Base-by-base conservation (phyloP, 2,888 invertebrate species). In the Pterostichus niger region DNA sequence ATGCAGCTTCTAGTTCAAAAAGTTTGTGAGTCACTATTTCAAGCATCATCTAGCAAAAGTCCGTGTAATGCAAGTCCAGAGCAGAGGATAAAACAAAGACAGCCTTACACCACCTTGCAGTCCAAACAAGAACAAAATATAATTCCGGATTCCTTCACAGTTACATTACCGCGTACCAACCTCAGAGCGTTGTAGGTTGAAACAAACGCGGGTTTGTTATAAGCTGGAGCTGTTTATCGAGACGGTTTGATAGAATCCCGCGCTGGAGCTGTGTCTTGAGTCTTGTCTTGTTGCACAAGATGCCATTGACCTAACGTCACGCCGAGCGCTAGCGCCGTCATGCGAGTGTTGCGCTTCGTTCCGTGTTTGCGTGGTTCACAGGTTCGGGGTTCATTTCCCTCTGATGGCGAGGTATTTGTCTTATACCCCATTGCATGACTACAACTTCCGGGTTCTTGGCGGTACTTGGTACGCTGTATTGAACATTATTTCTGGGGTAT, bases 291-390 rank as follows among this genome's bases (percentile, higher is more conserved):
- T 49, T 82, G 82, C 75, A 82, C 82, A 82, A 82, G 82, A 82
- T 82, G 82, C 82, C 82, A 82, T 75, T 82, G 82, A 82, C 82
- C 82, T 75, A 59, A 40, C 71, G 80, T 54, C 46, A 79, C 31
- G 79, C 68, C 17, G 56, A 31, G 75, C n/a, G 77, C 24, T 54
- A 35, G 77, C 49, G 7, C 46, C 40, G 75, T 52, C 49, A 31
- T 4, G 15, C 17, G 56, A 17, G 15, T 15, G 17, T n/a, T n/a
- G 49, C 59, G 59, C 59, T 59, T 10, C 59, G 31, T n/a, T 59
- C 13, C 24, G 17, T 59, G 59, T 6, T 59, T 59, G 31, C 59
- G 17, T 46, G 44, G n/a, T n/a, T 33, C n/a, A 24, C 17, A 64
- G 64, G 33, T 44, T 9, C 31, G 17, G 44, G 68, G 44, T 71